Evolutionary conservation across 2,113 vertebrate genomes (phyloP), one percentile per base, ranked within the genome.

Genomic region (Prunella fulvescens): DNA sequence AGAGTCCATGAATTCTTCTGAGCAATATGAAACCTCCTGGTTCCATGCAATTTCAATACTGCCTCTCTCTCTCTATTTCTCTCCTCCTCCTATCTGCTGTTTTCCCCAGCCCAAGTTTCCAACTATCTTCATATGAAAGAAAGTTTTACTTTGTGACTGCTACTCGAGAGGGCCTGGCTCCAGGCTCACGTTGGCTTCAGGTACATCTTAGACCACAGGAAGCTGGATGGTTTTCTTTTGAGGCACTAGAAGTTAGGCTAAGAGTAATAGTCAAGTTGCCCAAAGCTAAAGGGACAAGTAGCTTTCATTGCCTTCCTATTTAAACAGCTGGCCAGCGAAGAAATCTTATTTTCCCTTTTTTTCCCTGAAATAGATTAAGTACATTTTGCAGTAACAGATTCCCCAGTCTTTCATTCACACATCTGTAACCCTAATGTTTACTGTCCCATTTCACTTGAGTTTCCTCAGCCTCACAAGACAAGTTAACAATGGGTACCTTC

Each of bases 1-100:
- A 96, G 91, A 94, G 91, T 88, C 91, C 77, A 82, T 85, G 91
- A 67, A 84, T 83, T 90, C 53, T 84, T 96, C 96, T 69, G 81
- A 95, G 70, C 37, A 40, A 88, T 72, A 53, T 24, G 76, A 93
- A 92, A 94, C 50, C 79, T 76, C 39, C 26, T 37, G 77, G 62
- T 89, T 97, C 73, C 62, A 33, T 14, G 14, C 42, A 92, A 67
- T 44, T 86, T 80, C 83, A 96, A 85, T 37, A 86, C 62, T 93
- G 92, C 24, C 31, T 61, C 26, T 61, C 16, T 48, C 5, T 58
- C n/a, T 40, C 4, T 24, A 28, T 22, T 3, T 8, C 11, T 23
- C 40, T 29, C 19, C 44, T 56, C 35, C 53, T 79, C 54, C 35
- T 78, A 40, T 14, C 70, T 85, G 84, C 69, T 61, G 20, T 79